Evolutionary conservation across 2,113 vertebrate genomes (phyloP), one percentile per base, ranked within the genome.

Genomic region (Dunckerocampus dactyliophorus): DNA sequence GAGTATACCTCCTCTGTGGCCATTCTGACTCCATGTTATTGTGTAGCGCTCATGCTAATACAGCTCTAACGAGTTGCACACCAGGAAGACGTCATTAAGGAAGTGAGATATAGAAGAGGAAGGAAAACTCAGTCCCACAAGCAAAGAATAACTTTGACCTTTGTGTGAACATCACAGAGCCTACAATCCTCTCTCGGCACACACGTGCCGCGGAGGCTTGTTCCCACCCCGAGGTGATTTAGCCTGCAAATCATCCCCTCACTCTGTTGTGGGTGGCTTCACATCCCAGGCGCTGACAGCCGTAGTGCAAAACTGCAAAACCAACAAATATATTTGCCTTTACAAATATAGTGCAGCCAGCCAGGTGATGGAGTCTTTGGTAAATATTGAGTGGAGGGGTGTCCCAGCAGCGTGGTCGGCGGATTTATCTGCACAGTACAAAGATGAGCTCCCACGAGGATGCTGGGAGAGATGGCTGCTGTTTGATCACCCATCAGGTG

Each of bases 401-500:
- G 82, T 87, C 85, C 80, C 74, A 50, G 75, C 81, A 87, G 81
- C 83, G 48, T 87, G 88, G 85, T 87, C 87, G 83, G 81, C 83
- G 79, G 74, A 77, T 86, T 82, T 83, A 79, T 86, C 69, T 76
- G 79, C 47, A 67, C 80, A 83, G 83, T 84, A 87, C 81, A 87
- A 84, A 88, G 88, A 85, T 85, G 87, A 88, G 82, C 76, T 81
- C 86, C 74, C 75, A 48, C 66, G 82, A 84, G 87, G 83, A 87
- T 87, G 76, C 80, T 42, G 76, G 62, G 70, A 84, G 80, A 86
- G 84, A 83, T 82, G 85, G 75, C 72, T 75, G 48, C 75, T 77
- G 88, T 91, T 92, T 92, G 90, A 91, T 92, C 90, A 90, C 72
- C 87, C 86, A 89, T 91, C 89, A 90, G 82, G 85, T 91, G 89